Evolutionary conservation across 2,888 invertebrate species (phyloP).

Genomic region (Heliconius aoede): DNA sequence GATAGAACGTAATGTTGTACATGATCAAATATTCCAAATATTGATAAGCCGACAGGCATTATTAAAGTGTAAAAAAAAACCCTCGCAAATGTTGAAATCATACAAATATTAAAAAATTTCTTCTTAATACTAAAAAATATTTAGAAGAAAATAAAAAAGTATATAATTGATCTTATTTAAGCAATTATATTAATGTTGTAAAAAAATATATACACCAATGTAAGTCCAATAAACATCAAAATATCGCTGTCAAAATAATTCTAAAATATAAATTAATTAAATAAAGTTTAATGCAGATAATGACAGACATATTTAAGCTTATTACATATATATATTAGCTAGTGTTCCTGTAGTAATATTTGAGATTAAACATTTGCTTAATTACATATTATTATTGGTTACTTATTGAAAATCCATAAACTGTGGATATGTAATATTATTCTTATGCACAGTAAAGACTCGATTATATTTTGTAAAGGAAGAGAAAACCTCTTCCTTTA

Average conservation of each 20-base stretch:
- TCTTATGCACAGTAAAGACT: not conserved
- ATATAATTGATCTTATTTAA: not conserved
- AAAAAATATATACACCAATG: not conserved
- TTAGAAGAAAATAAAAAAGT: not conserved
- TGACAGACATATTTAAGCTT: not conserved
- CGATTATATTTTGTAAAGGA: too few relatives aligned
- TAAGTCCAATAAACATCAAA: not conserved
- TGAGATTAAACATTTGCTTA: constrained; percentile 5
- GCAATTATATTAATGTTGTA: not conserved
- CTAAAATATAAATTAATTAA: too few relatives aligned
- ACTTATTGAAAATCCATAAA: constrained; percentile 7
- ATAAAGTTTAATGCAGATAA: not conserved
- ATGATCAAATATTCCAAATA: not conserved
- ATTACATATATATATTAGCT: not conserved
- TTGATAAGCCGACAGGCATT: too few relatives aligned
- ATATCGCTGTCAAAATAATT: too few relatives aligned
- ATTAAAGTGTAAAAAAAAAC: too few relatives aligned
- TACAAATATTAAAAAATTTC: not conserved
- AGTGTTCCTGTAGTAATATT: constrained; percentile 4
- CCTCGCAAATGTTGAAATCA: too few relatives aligned
- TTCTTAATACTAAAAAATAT: too few relatives aligned
- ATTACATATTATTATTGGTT: constrained; percentile 2
- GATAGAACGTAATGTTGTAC: not conserved
- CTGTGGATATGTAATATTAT: constrained; percentile 1
- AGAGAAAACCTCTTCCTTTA: too few relatives aligned